A percentile compares a stretch with the other conserved stretches of the same genome.
These are phyloP conservation scores for Cyprinodon tularosa DNA, from an alignment of 2,113 vertebrate species.

Conservation along the genomic window DNA sequence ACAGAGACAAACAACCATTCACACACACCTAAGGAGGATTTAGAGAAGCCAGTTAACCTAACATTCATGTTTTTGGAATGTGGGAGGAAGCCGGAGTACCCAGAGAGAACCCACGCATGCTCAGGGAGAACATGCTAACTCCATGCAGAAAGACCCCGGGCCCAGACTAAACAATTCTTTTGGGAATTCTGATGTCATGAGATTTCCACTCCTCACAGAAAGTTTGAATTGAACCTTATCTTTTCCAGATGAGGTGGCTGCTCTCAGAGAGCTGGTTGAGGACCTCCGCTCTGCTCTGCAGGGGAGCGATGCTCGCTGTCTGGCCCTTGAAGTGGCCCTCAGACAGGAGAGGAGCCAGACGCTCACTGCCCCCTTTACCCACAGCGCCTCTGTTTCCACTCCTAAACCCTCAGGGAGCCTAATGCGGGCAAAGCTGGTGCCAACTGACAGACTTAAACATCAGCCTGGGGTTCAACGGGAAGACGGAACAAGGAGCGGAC, in stretches of 20 bases:
- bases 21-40: too few species aligned
- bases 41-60: too few species aligned
- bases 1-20: too few species aligned
- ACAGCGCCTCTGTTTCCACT: background rate
- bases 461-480: background rate
- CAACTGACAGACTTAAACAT: constrained; percentile 47
- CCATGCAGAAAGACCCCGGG: too few species aligned
- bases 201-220: too few species aligned
- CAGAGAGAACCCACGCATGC: too few species aligned
- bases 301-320: constrained; percentile 81
- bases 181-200: too few species aligned
- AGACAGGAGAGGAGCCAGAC: constrained; percentile 26
- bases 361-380: background rate
- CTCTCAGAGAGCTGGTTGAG: constrained; percentile 83
- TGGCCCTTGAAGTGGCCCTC: constrained; percentile 80
- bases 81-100: too few species aligned
- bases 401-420: constrained; percentile 28
- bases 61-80: too few species aligned
- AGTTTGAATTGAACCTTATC: background rate
- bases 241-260: constrained; percentile 50
- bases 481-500: constrained; percentile 20
- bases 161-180: too few species aligned
- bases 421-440: constrained; percentile 42
- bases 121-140: too few species aligned
- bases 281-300: constrained; percentile 82